phyloP scores from a whole-genome alignment of 2,888 invertebrate genomes.

The Meiosimyza decipiens region DNA sequence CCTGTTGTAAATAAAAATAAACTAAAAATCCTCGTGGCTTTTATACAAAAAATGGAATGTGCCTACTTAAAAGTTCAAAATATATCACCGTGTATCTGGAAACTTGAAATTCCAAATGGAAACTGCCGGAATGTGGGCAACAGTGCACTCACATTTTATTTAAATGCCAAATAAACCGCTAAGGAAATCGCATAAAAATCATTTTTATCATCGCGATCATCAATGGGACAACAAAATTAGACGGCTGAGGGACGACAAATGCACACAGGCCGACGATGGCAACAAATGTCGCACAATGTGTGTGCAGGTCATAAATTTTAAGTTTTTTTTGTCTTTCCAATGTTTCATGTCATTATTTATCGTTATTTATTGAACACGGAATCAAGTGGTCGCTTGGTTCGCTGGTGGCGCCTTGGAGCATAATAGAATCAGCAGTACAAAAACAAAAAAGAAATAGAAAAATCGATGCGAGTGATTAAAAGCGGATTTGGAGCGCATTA shows the following conservation, averaged over 20 bases:
- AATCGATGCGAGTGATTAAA: background rate
- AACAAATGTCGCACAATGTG: background rate
- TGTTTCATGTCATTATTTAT: too few relatives aligned
- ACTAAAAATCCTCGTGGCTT: too few relatives aligned
- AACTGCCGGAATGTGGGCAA: too few relatives aligned
- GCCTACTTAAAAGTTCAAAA: too few relatives aligned
- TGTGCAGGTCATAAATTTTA: constrained; percentile 27
- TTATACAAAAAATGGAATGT: too few relatives aligned
- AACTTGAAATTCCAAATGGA: too few relatives aligned
- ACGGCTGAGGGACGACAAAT: background rate
- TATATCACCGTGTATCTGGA: too few relatives aligned
- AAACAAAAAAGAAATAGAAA: background rate
- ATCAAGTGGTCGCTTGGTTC: background rate
- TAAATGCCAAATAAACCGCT: constrained; percentile 24
- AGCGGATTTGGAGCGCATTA: too few relatives aligned
- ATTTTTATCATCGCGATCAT: constrained; percentile 10
- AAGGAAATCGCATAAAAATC: constrained; percentile 25
- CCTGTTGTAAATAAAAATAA: too few relatives aligned
- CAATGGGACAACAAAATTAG: background rate
- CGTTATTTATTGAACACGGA: constrained; percentile 21
- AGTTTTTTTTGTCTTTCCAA: constrained; percentile 6
- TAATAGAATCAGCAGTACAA: background rate
- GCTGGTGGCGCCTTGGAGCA: background rate
- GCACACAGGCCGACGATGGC: background rate
- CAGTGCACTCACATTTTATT: background rate